Evolutionary conservation across 2,797 vertebrate species (phyloP), one percentile per base, ranked within the genome.

Genomic region (Zalophus californianus): DNA sequence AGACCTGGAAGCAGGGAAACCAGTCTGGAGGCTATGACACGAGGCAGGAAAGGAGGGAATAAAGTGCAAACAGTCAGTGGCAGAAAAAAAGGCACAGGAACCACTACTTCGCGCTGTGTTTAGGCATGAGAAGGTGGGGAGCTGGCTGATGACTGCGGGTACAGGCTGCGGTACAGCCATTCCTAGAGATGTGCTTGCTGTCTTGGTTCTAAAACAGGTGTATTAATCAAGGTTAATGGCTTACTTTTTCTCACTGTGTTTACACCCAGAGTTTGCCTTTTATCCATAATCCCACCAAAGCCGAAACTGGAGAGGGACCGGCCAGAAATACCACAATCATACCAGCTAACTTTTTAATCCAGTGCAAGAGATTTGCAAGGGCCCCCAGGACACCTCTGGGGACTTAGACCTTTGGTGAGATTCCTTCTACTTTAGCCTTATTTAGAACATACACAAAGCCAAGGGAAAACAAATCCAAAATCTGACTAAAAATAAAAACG

Each of bases 401-500:
- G 87, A 80, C 23, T 44, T 64, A 11, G 27, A n/a, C 48, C 58
- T 92, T 60, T 21, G 54, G 15, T 73, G 35, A 84, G 18, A 56
- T 14, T 85, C 5, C 1, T 77, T 95, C 86, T 44, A 50, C 44
- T 92, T 86, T 32, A 35, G 23, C 44, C 73, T 64, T 75, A 90
- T 77, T 96, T 94, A 32, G 93, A 89, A 79, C 14, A 89, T 25
- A 84, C 8, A 73, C 1, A 86, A 72, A 58, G 23, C 20, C 70
- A 38, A 94, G 38, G 38, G 88, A 41, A 90, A 73, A 72, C 3
- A 95, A 80, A 89, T 32, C 8, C 32, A 90, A 84, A 96, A 15
- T 66, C 25, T 72, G 80, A 72, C 56, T 80, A 15, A 83, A 86
- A 92, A 73, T n/a, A 91, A 82, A 97, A 89, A 35, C 11, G 68